These are phyloP conservation scores for Drosophila fuyamai DNA, from an alignment of 1,140 invertebrate species.

Conservation along the genomic window DNA sequence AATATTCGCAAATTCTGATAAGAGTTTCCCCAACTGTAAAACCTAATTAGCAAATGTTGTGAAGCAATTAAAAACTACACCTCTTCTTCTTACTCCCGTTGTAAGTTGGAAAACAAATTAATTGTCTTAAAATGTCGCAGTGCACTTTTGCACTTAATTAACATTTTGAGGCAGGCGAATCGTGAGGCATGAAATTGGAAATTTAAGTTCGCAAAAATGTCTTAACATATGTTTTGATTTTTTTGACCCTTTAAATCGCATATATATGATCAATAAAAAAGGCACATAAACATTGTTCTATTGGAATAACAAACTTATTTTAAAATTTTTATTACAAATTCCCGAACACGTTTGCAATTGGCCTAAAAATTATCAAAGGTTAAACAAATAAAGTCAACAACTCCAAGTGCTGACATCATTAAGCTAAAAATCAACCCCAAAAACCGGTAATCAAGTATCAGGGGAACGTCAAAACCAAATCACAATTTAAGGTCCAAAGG, in stretches of 20 bases:
- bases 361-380: background rate
- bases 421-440: slow-evolving; percentile 15
- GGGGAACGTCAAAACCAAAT: background rate
- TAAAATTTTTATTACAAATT: background rate
- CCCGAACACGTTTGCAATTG: background rate
- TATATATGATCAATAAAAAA: no score
- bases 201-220: no score
- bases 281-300: no score
- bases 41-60: slow-evolving; percentile 56
- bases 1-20: slow-evolving; percentile 42
- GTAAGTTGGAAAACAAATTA: slow-evolving; percentile 14
- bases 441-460: slow-evolving; percentile 2
- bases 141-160: slow-evolving; percentile 20
- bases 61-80: slow-evolving; percentile 25
- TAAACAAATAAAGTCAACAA: background rate
- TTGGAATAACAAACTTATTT: no score
- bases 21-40: slow-evolving; percentile 40
- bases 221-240: no score
- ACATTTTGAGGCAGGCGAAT: background rate
- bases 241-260: no score
- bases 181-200: background rate
- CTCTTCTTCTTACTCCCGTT: slow-evolving; percentile 4
- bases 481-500: slow-evolving; percentile 8
- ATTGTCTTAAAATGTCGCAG: slow-evolving; percentile 32
- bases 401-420: slow-evolving; percentile 31